Evolutionary conservation across 2,797 vertebrate species (phyloP).

Genomic region (Brachyrhaphis roseni): DNA sequence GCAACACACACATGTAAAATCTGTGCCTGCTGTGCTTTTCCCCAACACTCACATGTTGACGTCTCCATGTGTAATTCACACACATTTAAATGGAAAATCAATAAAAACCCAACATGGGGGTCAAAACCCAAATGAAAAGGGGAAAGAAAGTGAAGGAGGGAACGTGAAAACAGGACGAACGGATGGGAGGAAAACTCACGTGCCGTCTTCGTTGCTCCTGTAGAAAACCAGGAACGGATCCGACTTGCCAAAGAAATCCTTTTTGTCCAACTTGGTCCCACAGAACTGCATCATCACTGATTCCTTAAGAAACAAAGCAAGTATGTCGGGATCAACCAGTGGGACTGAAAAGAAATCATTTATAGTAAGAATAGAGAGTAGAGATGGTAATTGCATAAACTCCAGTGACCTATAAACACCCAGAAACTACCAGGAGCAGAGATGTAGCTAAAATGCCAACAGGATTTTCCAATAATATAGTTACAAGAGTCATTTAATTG

Average conservation of each 20-base stretch:
- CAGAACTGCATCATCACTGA: conserved; percentile 95
- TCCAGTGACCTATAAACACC: background rate
- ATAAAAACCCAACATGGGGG: conserved; percentile 45
- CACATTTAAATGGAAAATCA: conserved; percentile 54
- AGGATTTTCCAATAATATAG: background rate
- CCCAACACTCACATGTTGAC: background rate
- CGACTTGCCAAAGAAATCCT: conserved; percentile 95
- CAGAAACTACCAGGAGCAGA: background rate
- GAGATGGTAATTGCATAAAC: background rate
- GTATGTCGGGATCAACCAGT: background rate
- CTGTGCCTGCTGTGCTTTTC: background rate
- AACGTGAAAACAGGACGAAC: background rate
- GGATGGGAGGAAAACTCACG: conserved; percentile 77
- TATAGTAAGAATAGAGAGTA: background rate
- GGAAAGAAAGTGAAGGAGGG: conserved; percentile 5
- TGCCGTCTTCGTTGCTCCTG: conserved; percentile 93
- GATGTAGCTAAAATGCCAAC: background rate
- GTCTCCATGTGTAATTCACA: conserved; percentile 30
- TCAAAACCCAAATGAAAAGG: conserved; percentile 34
- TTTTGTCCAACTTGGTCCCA: conserved; percentile 94
- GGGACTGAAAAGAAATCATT: background rate
- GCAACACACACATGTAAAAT: background rate
- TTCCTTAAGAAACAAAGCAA: conserved; percentile 76
- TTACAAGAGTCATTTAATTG: background rate
- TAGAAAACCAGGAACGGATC: conserved; percentile 93